Conservation (phyloP, 2,113 vertebrate genomes). For the Cyphomyrus discorhynchus region DNA sequence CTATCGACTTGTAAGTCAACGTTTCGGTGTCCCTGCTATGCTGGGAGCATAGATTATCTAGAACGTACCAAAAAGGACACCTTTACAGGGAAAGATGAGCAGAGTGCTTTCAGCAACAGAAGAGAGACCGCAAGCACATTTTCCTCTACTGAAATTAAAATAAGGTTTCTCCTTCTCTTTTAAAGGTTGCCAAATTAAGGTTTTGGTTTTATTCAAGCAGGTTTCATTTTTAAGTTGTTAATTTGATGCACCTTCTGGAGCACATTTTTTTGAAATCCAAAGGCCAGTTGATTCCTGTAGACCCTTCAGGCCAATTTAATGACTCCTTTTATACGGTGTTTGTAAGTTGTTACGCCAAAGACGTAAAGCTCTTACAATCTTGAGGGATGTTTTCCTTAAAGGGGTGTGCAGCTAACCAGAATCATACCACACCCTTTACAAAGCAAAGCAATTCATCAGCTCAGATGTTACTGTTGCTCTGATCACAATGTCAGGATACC, state of each 20-base stretch:
- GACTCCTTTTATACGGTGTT: background rate
- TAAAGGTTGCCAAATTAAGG: background rate
- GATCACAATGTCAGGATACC: background rate
- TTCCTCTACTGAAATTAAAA: background rate
- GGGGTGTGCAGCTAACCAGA: background rate
- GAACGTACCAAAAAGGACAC: background rate
- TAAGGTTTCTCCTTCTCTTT: background rate
- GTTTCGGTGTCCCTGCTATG: background rate
- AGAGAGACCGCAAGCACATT: background rate
- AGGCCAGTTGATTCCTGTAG: background rate
- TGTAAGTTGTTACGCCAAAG: background rate
- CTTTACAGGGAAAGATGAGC: background rate
- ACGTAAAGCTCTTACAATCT: background rate
- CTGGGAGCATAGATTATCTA: background rate
- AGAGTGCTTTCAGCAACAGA: background rate
- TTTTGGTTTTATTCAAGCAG: background rate
- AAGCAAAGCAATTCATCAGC: background rate
- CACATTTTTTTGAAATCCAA: background rate
- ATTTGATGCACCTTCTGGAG: background rate
- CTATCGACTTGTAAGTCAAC: background rate
- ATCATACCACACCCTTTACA: background rate
- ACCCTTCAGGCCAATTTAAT: background rate
- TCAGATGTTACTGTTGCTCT: background rate
- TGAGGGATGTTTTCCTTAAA: background rate
- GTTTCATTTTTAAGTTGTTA: background rate